Conservation (phyloP, 2,797 vertebrate species). For the Epinephelus awoara region DNA sequence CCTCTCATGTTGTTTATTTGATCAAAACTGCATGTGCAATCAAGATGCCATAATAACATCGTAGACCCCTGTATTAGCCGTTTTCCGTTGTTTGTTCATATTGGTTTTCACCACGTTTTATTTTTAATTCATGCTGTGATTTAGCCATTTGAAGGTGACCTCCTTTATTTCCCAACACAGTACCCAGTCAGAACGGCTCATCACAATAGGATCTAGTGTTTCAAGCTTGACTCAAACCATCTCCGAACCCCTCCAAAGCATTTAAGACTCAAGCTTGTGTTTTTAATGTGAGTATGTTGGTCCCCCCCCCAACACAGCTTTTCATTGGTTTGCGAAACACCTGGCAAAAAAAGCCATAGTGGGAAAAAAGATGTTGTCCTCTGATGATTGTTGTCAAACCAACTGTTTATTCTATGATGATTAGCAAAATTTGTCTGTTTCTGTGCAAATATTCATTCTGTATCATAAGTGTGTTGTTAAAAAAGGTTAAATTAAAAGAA, state of each 20-base stretch:
- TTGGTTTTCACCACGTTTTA: conserved; percentile 16
- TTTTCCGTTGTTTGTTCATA: conserved; percentile 38
- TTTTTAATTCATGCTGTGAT: conserved; percentile 24
- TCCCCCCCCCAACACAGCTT: conserved; percentile 18
- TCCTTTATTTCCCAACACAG: conserved; percentile 29
- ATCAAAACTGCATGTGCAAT: conserved; percentile 62
- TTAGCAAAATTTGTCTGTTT: conserved; percentile 62
- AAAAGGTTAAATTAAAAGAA: conserved; percentile 75
- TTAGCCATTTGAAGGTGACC: conserved; percentile 1
- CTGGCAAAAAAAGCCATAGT: conserved; percentile 56
- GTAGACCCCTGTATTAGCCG: conserved; percentile 24
- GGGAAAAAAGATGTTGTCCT: conserved; percentile 33
- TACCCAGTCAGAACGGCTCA: conserved; percentile 12
- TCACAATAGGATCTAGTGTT: conserved; percentile 22
- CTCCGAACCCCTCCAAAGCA: conserved; percentile 22
- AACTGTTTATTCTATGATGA: conserved; percentile 66
- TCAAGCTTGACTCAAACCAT: conserved; percentile 26
- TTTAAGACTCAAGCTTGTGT: conserved; percentile 39
- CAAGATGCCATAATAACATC: conserved; percentile 22
- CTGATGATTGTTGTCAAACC: conserved; percentile 58
- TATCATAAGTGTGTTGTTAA: conserved; percentile 77
- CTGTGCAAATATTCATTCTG: conserved; percentile 75
- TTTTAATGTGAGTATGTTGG: conserved; percentile 45
- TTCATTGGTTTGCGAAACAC: conserved; percentile 43
- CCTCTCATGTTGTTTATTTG: conserved; percentile 38